Conservation (phyloP, 2,113 vertebrate genomes). For the Ptilorrhoa leucosticta region DNA sequence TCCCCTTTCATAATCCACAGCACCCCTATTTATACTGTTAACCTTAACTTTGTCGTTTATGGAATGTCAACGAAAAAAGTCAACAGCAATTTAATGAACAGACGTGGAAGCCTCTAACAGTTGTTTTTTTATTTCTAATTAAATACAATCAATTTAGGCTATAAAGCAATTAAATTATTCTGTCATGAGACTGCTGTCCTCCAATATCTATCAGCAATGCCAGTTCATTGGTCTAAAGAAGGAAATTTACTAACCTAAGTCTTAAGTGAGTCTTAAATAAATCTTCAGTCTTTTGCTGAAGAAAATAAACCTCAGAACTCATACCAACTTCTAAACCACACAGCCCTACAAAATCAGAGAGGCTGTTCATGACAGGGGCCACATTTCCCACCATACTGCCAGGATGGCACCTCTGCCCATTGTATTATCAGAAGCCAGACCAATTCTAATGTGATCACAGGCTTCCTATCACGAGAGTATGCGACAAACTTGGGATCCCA, state of each 20-base stretch:
- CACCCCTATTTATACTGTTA: slow-evolving; percentile 65
- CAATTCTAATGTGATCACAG: background rate
- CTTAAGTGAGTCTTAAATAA: background rate
- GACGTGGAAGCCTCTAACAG: background rate
- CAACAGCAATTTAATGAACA: slow-evolving; percentile 54
- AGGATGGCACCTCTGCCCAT: background rate
- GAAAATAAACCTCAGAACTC: background rate
- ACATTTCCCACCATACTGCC: background rate
- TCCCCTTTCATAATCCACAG: slow-evolving; percentile 68
- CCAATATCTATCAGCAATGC: background rate
- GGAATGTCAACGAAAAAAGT: slow-evolving; percentile 56
- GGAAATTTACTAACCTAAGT: background rate
- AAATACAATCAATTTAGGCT: slow-evolving; percentile 10
- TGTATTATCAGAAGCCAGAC: background rate
- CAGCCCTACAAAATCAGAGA: background rate
- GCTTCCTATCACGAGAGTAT: accelerated
- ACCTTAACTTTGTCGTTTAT: slow-evolving; percentile 53
- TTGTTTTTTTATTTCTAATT: slow-evolving; percentile 35
- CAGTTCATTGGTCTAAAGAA: background rate
- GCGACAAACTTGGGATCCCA: background rate
- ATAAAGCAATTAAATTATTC: slow-evolving; percentile 21
- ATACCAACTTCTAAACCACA: background rate
- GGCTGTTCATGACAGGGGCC: background rate
- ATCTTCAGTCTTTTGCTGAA: background rate
- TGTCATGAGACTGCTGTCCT: background rate